A percentile compares a stretch with the other conserved stretches of the same genome.
Evolutionary conservation across 2,888 invertebrate genomes (phyloP).

Genomic region (Drosophila dives): DNA sequence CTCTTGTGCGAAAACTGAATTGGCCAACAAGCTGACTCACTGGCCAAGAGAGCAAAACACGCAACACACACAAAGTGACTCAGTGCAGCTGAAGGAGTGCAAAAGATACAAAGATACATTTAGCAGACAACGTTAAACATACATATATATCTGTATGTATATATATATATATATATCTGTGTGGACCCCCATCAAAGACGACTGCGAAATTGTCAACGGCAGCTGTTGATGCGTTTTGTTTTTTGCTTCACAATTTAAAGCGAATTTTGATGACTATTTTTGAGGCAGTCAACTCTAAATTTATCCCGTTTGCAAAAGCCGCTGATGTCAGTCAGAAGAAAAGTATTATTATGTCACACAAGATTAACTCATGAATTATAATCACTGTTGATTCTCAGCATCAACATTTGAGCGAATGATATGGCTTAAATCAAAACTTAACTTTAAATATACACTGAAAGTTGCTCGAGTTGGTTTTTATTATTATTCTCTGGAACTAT

Average conservation of each 20-base stretch:
- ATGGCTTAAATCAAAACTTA: neutral
- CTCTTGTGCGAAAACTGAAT: constrained; percentile 11
- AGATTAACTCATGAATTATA: neutral
- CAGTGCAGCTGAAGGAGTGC: constrained; percentile 6
- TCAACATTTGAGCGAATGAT: neutral
- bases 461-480: neutral
- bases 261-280: constrained; percentile 9
- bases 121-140: neutral
- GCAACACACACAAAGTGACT: constrained; percentile 9
- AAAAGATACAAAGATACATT: constrained; percentile 1
- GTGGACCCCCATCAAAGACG: constrained; percentile 24
- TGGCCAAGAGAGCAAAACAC: neutral
- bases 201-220: constrained; percentile 27
- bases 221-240: constrained; percentile 26
- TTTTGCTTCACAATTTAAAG: neutral
- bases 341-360: neutral
- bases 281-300: constrained; percentile 15
- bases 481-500: neutral
- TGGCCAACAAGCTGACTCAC: constrained; percentile 28
- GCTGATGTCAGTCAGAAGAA: constrained; percentile 30
- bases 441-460: neutral
- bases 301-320: constrained; percentile 12
- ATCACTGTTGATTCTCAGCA: neutral
- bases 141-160: neutral
- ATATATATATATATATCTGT: neutral